Evolutionary conservation across 2,888 invertebrate genomes (phyloP), one percentile per base, ranked within the genome.

Genomic region (Caprella mutica): DNA sequence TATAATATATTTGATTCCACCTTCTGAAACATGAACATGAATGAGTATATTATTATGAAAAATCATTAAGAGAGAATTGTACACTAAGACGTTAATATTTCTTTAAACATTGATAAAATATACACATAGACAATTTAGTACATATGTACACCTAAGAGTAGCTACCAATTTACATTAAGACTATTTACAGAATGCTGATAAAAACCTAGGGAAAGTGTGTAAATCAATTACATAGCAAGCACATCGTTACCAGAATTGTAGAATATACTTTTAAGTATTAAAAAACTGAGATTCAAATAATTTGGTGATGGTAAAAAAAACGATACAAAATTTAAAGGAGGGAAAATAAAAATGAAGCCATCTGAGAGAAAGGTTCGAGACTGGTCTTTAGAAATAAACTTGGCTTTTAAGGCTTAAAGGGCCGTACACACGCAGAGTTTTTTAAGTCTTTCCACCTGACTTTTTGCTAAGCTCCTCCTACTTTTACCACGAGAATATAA

Each of bases 281-380:
- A 46, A 12, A 46, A 46, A 23, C 23, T 23, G n/a, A 46, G 9
- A 12, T 6, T 46, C n/a, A 46, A 46, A 19, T 46, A 6, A 46
- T 23, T 17, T 21, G n/a, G 27, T 26, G 9, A 46, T 26, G 12
- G 27, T 26, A 46, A 46, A 46, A 46, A 23, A 6, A n/a, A 17
- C 6, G 5, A 46, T 23, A 46, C 23, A 46, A 46, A 46, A 46
- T n/a, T n/a, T n/a, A n/a, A n/a, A n/a, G n/a, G n/a, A n/a, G n/a
- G n/a, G n/a, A n/a, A n/a, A n/a, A n/a, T n/a, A n/a, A n/a, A n/a
- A n/a, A n/a, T n/a, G n/a, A n/a, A n/a, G n/a, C n/a, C n/a, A n/a
- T n/a, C n/a, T n/a, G n/a, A n/a, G n/a, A n/a, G n/a, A n/a, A n/a
- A n/a, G n/a, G n/a, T n/a, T n/a, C n/a, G n/a, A n/a, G n/a, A n/a